phyloP scores from a whole-genome alignment of 1,140 invertebrate species.

The Pteromalus puparum region DNA sequence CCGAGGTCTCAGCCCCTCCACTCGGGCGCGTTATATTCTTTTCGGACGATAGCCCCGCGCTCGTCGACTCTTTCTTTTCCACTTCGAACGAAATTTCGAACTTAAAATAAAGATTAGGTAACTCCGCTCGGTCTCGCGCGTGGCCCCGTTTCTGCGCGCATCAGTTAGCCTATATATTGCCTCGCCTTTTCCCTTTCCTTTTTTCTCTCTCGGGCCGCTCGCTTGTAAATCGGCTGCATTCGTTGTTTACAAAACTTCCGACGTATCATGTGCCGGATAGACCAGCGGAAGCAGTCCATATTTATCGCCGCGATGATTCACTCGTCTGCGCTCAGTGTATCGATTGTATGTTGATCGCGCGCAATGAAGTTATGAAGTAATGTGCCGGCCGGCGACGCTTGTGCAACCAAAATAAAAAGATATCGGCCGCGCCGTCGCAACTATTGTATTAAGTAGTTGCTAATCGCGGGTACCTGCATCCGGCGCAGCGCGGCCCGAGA shows the following conservation, averaged over 20 bases:
- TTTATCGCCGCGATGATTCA: conserved; percentile 31
- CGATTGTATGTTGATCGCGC: conserved; percentile 45
- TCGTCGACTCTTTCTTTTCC: neutral
- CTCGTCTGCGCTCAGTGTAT: neutral
- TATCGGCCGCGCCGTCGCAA: neutral
- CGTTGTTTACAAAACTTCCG: no score
- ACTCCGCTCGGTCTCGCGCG: neutral
- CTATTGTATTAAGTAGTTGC: neutral
- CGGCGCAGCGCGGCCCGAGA: neutral
- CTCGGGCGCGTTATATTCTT: neutral
- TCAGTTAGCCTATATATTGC: conserved; percentile 29
- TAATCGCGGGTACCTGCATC: neutral
- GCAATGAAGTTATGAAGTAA: conserved; percentile 38
- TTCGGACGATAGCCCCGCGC: conserved; percentile 12
- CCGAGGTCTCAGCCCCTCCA: conserved; percentile 14
- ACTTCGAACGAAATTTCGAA: no score
- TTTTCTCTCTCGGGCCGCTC: neutral
- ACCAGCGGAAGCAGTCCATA: conserved; percentile 12
- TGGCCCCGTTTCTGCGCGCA: conserved; percentile 34
- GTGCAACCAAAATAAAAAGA: conserved; percentile 11
- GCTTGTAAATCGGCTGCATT: no score
- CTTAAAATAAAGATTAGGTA: conserved; percentile 61
- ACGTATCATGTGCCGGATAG: neutral
- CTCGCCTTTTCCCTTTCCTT: conserved; percentile 37
- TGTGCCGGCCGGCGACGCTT: neutral